Percentiles rank a stretch among this genome's conserved stretches.
Evolutionary conservation across 2,888 invertebrate species (phyloP).

Genomic region (Brachyptera risi): DNA sequence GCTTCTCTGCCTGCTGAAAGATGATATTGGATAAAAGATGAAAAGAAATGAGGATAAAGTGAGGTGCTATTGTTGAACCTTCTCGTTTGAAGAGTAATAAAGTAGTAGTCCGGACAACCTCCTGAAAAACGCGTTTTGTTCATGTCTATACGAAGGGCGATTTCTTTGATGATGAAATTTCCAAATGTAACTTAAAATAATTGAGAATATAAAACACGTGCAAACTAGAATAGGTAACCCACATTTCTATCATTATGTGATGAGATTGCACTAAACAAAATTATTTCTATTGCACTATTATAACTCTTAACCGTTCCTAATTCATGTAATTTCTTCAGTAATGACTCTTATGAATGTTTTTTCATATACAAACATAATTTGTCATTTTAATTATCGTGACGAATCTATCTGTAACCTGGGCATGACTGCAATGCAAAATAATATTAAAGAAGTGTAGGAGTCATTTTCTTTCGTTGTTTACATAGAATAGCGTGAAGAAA

Average conservation of each 20-base stretch:
- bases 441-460: neutral
- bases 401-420: neutral
- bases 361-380: neutral
- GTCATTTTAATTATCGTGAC: slow-evolving; percentile 11
- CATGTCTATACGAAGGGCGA: neutral
- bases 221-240: neutral
- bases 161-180: slow-evolving; percentile 8
- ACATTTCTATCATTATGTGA: slow-evolving; percentile 6
- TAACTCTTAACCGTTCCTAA: neutral
- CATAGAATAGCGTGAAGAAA: neutral
- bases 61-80: slow-evolving; percentile 25
- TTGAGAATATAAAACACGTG: slow-evolving; percentile 15
- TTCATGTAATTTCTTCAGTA: slow-evolving; percentile 4
- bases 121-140: slow-evolving; percentile 8
- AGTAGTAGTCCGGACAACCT: slow-evolving; percentile 1
- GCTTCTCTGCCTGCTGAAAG: too few species aligned
- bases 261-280: neutral
- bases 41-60: slow-evolving; percentile 27
- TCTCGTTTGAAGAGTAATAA: slow-evolving; percentile 20
- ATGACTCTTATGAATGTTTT: neutral
- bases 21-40: slow-evolving; percentile 13
- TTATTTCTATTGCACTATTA: neutral
- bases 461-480: slow-evolving; percentile 1
- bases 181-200: slow-evolving; percentile 11
- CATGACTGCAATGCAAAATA: neutral